Base-by-base conservation (phyloP, 2,797 vertebrate genomes). In the Sus cebifrons region DNA sequence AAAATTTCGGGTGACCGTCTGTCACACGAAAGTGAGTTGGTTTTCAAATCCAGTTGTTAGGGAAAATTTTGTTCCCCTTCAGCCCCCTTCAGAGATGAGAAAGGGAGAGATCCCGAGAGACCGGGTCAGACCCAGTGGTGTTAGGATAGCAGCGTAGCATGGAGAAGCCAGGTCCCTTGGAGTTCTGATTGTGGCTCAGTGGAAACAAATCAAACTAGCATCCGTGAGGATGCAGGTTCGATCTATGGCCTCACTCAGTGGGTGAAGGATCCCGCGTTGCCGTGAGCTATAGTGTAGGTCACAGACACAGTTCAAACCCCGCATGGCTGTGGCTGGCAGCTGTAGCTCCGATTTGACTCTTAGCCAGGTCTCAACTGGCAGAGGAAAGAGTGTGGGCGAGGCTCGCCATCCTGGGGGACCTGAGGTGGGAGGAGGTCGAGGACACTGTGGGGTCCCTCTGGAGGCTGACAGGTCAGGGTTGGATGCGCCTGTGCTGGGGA, bases 11-110 rank as follows among this genome's bases (percentile, higher is more conserved):
- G 23, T 6, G 58, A 73, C 90, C 92, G 20, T 85, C 49, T 73
- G 83, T 88, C 93, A 82, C 40, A 64, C 85, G 93, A 89, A 84
- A 85, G 71, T 2, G 9, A 94, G 86, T 89, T 96, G 89, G 89
- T 95, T 94, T 81, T 85, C 73, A 92, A 81, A 84, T 95, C 56
- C 14, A 67, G 29, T 73, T 95, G 81, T 83, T 79, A 60, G 77
- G 92, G 65, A 56, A 86, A 96, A 87, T 92, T 64, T 94, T 29
- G 25, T 83, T 52, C 75, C 58, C 36, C 36, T 36, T 36, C 36
- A 36, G 36, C 36, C 56, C 52, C 56, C 10, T 67, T 27, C 71
- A 62, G 64, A 96, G 64, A 77, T 77, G 70, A 93, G 70, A 73
- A 68, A 49, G 6, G 7, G 58, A 85, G 74, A 83, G 56, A 49